These are phyloP conservation scores for Oncopodura yosiiana DNA, from an alignment of 1,140 invertebrate species.

Conservation along the genomic window DNA sequence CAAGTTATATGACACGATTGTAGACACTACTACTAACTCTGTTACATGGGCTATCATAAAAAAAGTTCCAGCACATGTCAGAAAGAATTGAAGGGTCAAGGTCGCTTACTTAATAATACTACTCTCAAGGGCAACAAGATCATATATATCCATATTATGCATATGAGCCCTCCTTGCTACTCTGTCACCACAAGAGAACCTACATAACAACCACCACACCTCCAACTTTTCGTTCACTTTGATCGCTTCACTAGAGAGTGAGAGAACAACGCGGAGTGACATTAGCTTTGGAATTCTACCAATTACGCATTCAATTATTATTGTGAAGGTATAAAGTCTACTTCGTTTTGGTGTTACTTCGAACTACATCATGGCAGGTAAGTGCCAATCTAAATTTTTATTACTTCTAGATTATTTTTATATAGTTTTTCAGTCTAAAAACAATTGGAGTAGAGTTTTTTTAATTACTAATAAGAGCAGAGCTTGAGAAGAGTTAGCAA, in stretches of 20 bases:
- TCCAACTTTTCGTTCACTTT: conserved; percentile 21
- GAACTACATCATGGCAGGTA: conserved; percentile 11
- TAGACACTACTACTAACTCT: too few species aligned
- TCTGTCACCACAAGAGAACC: not conserved
- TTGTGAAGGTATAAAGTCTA: conserved; percentile 4
- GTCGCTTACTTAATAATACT: conserved; percentile 16
- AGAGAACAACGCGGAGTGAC: not conserved
- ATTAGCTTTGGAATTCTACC: not conserved
- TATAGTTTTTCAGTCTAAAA: too few species aligned
- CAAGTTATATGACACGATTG: too few species aligned
- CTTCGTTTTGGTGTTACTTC: not conserved
- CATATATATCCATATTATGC: not conserved
- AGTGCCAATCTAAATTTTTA: too few species aligned
- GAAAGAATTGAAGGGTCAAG: conserved; percentile 26
- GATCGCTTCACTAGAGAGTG: conserved; percentile 20
- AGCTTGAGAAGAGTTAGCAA: too few species aligned
- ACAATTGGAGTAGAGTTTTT: too few species aligned
- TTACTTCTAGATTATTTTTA: too few species aligned
- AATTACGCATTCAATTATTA: not conserved
- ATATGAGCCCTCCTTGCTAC: not conserved
- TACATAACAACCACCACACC: not conserved
- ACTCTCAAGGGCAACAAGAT: conserved; percentile 26
- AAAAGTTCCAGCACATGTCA: too few species aligned
- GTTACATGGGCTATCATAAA: too few species aligned
- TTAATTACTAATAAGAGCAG: too few species aligned